A percentile compares a stretch with the other conserved stretches of the same genome.
Conservation (phyloP, 2,888 invertebrate genomes). For the Metalampra italica region DNA sequence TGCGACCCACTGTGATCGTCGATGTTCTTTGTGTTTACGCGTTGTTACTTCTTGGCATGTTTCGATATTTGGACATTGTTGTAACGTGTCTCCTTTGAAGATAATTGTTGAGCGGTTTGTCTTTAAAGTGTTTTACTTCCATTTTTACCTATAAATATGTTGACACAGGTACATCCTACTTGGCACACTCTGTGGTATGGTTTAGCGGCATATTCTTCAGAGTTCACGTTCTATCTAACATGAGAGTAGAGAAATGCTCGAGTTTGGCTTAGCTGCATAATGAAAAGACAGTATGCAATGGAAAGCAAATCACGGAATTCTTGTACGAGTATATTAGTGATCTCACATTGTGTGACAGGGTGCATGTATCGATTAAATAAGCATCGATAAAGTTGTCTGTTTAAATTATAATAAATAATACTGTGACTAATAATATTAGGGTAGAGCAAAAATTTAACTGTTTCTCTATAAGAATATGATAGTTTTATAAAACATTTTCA, state of each 20-base stretch:
- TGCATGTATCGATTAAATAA: conserved; percentile 66
- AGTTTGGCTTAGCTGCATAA: conserved; percentile 35
- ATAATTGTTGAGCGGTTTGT: conserved; percentile 44
- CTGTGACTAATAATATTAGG: conserved; percentile 12
- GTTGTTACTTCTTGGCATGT: conserved; percentile 72
- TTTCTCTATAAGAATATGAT: background rate
- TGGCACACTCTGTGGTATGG: conserved; percentile 73
- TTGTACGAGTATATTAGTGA: conserved; percentile 27
- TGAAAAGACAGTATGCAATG: conserved; percentile 17
- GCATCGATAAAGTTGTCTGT: conserved; percentile 36
- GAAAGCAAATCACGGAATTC: conserved; percentile 24
- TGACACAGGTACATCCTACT: conserved; percentile 69
- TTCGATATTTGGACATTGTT: conserved; percentile 50
- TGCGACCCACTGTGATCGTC: conserved; percentile 55
- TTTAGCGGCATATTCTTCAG: conserved; percentile 42
- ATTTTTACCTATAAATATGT: conserved; percentile 40
- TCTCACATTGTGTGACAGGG: conserved; percentile 74
- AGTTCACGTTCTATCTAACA: conserved; percentile 34
- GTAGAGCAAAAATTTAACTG: background rate
- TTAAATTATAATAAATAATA: conserved; percentile 22
- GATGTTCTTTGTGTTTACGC: conserved; percentile 69
- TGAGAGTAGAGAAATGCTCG: conserved; percentile 31
- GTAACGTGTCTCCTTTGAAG: conserved; percentile 60
- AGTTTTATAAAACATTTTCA: background rate
- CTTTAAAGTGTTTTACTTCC: conserved; percentile 46